Base-by-base conservation (phyloP, 2,797 vertebrate species). In the Notolepis coatsorum region DNA sequence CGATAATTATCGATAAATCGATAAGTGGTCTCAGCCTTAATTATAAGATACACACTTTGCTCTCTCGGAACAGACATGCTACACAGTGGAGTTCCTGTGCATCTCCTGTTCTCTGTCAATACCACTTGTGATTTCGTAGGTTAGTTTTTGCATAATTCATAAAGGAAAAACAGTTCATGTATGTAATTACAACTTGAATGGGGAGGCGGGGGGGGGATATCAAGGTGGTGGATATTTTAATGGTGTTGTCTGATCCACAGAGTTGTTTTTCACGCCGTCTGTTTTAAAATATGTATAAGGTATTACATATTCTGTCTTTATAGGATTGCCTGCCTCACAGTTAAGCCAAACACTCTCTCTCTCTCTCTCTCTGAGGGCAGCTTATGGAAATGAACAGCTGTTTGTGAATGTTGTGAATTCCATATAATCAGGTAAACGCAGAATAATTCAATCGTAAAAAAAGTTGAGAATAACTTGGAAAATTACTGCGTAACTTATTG, bases 331-430 rank as follows among this genome's bases (percentile, higher is more conserved):
- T 75, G 30, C 35, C 43, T 70, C 31, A 31, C 30, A 42, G 18
- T 68, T 68, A 57, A 60, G 27, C 62, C 49, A 73, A 68, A 67
- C 31, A 30, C 50, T n/a, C n/a, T n/a, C n/a, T n/a, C n/a, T n/a
- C n/a, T n/a, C n/a, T n/a, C 13, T 51, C 45, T 74, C 68, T 68
- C 61, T 41, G 41, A 42, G 42, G 53, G 38, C 33, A 61, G 41
- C 61, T 71, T 77, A 73, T 79, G 48, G 42, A 74, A 82, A 79
- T 73, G 7, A 80, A 25, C 43, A 57, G 12, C 33, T 43, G 67
- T 43, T 60, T 65, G 37, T 62, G n/a, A n/a, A 33, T 62, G 48
- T 68, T 69, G 37, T 77, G 60, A 56, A 68, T 79, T 69, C 64
- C 53, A 58, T 56, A 38, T 60, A 33, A 63, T 60, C 60, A 7